Evolutionary conservation across 2,113 vertebrate species (phyloP), one percentile per base, ranked within the genome.

Genomic region (Elaphurus davidianus): DNA sequence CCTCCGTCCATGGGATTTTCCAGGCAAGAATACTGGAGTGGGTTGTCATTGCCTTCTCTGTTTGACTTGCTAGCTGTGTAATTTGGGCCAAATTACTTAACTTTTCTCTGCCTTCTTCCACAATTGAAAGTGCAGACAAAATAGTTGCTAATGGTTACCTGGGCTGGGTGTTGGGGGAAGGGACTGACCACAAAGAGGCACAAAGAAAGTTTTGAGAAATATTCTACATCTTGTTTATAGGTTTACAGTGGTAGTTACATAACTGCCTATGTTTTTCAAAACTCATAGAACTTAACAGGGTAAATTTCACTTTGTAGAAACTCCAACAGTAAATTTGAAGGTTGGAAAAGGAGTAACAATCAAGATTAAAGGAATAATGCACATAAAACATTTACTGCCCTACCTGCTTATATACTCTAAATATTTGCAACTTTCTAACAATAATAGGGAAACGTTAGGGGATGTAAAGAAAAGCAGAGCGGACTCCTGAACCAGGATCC

Each of bases 81-180:
- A 95, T 33, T 67, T 47, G 1, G 15, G 40, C 40, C 17, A 96
- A 92, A 85, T 59, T 57, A 60, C 19, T 87, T 81, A 93, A 95
- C 8, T 52, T 74, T 94, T 87, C 83, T 90, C 40, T 92, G 40
- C 8, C 79, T 71, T 94, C 79, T 86, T 57, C 25, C 21, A 43
- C 15, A 87, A 95, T 13, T 96, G 43, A 97, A 95, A 89, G 62
- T 33, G 8, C 23, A 84, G 7, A 87, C 94, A 87, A 92, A 76
- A 52, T 79, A 82, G 60, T 25, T 47, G 21, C 59, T 52, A 76
- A 96, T 57, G 28, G 50, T 67, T 74, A n/a, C 13, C 57, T 67
- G n/a, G 33, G n/a, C 47, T 96, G 45, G 30, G 30, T 43, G 8
- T 33, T 3, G 23, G 2, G 27, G 28, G 28, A 47, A 59, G 19